phyloP scores from a whole-genome alignment of 2,113 vertebrate genomes.

The Sceloporus undulatus region DNA sequence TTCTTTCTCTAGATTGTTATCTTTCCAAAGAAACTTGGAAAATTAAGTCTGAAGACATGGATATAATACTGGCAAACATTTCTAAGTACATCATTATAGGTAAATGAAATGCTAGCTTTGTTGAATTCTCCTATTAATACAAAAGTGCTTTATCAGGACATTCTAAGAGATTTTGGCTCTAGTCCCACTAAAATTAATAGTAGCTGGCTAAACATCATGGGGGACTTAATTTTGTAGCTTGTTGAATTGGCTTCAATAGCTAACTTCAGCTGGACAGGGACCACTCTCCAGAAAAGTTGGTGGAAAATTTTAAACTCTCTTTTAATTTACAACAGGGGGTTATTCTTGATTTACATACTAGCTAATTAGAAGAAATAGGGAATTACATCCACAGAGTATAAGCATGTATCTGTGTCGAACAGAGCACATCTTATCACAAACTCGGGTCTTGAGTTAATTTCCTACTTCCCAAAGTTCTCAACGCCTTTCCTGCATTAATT shows the following conservation, averaged over 20 bases:
- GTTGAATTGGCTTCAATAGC: not conserved
- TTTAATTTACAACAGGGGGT: not conserved
- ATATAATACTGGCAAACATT: not conserved
- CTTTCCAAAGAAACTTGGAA: not conserved
- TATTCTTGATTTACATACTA: not conserved
- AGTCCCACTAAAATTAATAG: not conserved
- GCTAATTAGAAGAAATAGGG: not conserved
- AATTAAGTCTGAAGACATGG: not conserved
- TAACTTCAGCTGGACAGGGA: not conserved
- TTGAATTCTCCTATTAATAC: not conserved
- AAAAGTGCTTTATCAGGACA: not conserved
- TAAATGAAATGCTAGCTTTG: not conserved
- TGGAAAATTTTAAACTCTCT: not conserved
- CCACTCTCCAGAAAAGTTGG: not conserved
- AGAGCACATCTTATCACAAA: constrained; percentile 18
- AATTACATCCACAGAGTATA: constrained; percentile 11
- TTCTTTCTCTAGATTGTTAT: not conserved
- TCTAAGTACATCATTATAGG: not conserved
- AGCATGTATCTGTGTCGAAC: not conserved
- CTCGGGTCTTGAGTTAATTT: constrained; percentile 52
- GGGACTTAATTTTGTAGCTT: not conserved
- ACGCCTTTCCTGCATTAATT: constrained; percentile 64
- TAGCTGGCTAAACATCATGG: not conserved
- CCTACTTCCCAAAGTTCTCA: constrained; percentile 51
- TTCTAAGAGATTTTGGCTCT: not conserved